These are phyloP conservation scores for Lycodopsis pacificus DNA, from an alignment of 2,797 vertebrate genomes.

Conservation along the genomic window DNA sequence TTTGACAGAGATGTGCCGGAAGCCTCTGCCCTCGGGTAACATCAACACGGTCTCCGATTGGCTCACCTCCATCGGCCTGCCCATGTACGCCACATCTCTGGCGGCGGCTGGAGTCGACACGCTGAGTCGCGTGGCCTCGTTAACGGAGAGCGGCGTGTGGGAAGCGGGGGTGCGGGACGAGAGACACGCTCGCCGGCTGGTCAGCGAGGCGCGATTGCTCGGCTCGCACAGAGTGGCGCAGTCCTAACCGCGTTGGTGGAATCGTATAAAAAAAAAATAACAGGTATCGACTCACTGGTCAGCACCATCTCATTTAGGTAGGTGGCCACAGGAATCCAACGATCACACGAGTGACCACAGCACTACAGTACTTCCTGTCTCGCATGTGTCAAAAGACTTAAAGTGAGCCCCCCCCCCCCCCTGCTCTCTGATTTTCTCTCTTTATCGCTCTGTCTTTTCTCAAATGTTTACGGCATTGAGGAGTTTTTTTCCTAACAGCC, in stretches of 20 bases:
- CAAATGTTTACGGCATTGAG: slow-evolving; percentile 74
- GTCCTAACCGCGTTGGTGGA: slow-evolving; percentile 54
- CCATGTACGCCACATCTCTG: slow-evolving; percentile 90
- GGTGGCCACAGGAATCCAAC: slow-evolving; percentile 23
- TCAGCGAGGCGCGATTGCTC: slow-evolving; percentile 89
- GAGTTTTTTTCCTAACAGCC: slow-evolving; percentile 62
- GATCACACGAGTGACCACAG: slow-evolving; percentile 25
- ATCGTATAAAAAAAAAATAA: slow-evolving; percentile 13
- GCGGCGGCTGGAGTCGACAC: slow-evolving; percentile 88
- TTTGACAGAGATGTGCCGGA: slow-evolving; percentile 94
- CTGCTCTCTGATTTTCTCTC: slow-evolving; percentile 37
- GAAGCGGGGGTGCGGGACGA: slow-evolving; percentile 93
- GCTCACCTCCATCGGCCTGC: slow-evolving; percentile 94
- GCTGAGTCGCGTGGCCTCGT: slow-evolving; percentile 87
- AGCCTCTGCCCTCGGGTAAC: slow-evolving; percentile 86
- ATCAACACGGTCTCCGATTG: slow-evolving; percentile 90
- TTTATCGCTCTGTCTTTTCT: slow-evolving; percentile 47
- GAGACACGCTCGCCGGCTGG: slow-evolving; percentile 89
- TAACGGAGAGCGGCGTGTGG: slow-evolving; percentile 89
- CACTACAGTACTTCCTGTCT: slow-evolving; percentile 51
- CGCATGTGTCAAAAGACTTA: slow-evolving; percentile 39
- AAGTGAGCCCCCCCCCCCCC: slow-evolving; percentile 17
- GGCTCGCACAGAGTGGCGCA: slow-evolving; percentile 51
- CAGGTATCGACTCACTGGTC: slow-evolving; percentile 57
- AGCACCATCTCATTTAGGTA: slow-evolving; percentile 38